Evolutionary conservation across 2,113 vertebrate species (phyloP).

Genomic region (Chaetops frenatus): DNA sequence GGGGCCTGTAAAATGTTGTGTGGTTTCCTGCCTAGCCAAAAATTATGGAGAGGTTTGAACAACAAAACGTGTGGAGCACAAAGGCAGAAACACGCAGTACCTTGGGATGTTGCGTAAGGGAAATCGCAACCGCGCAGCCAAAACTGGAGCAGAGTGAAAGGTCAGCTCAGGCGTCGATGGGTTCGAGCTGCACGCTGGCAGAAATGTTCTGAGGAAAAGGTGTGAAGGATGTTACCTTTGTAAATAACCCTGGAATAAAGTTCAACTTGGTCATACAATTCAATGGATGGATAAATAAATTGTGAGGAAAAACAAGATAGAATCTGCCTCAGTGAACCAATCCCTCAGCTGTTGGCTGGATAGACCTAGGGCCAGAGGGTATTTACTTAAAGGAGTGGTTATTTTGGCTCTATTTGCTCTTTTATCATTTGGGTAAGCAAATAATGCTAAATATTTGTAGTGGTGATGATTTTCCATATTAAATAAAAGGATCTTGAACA

Average conservation of each 20-base stretch:
- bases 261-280: not conserved
- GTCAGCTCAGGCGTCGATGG: not conserved
- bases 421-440: not conserved
- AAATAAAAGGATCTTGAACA: not conserved
- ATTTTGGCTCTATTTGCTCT: not conserved
- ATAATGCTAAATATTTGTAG: not conserved
- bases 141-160: not conserved
- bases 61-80: not conserved
- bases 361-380: not conserved
- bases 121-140: not conserved
- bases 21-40: slow-evolving; percentile 20
- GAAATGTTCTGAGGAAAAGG: not conserved
- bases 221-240: not conserved
- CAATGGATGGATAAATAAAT: not conserved
- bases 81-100: not conserved
- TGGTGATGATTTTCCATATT: not conserved
- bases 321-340: not conserved
- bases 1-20: not conserved
- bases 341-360: not conserved
- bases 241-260: not conserved
- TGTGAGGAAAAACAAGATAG: not conserved
- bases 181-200: not conserved
- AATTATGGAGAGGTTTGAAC: not conserved
- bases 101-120: not conserved
- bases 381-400: not conserved